A percentile compares a stretch with the other conserved stretches of the same genome.
Conservation (phyloP, 2,797 vertebrate species). For the Micrastur ruficollis region DNA sequence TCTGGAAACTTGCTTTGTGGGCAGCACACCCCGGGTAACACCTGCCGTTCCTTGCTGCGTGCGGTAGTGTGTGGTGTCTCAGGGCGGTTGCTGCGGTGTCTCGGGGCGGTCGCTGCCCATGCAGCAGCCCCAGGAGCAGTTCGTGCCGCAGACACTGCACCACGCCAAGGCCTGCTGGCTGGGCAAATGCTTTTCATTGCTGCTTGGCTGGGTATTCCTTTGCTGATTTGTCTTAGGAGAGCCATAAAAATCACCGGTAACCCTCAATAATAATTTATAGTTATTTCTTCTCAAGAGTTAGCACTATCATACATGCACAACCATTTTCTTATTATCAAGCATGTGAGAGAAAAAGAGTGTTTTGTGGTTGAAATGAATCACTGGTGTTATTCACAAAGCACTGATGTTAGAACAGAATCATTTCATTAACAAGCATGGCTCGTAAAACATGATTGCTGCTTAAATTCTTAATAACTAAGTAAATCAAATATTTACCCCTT, state of each 20-base stretch:
- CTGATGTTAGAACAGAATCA: neutral
- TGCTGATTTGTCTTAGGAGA: neutral
- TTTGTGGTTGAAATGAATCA: neutral
- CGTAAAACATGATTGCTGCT: neutral
- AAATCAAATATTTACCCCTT: neutral
- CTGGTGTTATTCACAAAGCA: neutral
- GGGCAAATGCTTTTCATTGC: neutral
- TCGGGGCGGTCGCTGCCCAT: fast-evolving
- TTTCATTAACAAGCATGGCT: neutral
- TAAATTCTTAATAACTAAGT: neutral
- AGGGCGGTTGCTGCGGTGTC: neutral
- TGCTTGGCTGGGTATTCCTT: neutral
- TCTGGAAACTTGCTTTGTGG: neutral
- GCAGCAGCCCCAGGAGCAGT: neutral
- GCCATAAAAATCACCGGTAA: neutral
- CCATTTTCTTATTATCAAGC: neutral
- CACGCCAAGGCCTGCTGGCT: neutral
- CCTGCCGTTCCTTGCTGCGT: neutral
- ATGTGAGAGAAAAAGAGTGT: neutral
- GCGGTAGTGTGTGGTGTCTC: neutral
- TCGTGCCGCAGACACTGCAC: neutral
- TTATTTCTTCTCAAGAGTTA: too few relatives aligned
- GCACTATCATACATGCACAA: neutral
- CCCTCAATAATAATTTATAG: neutral
- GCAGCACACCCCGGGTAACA: neutral